A percentile compares a stretch with the other conserved stretches of the same genome.
Conservation (phyloP, 1,140 invertebrate genomes). For the Psix sp. region DNA sequence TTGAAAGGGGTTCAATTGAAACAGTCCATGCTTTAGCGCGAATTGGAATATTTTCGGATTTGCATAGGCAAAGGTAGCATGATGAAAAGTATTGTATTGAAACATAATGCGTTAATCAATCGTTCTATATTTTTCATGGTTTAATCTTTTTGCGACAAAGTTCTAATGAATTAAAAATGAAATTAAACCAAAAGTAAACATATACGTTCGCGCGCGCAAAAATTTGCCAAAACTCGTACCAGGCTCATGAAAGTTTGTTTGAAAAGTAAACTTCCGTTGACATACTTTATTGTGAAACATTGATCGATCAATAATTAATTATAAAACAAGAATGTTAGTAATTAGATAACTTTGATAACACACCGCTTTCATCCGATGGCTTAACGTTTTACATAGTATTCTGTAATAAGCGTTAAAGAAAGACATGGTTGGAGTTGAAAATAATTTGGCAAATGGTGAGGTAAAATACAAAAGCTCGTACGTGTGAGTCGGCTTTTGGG, state of each 20-base stretch:
- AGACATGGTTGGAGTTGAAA: slow-evolving; percentile 41
- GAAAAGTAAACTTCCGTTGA: no score
- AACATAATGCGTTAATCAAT: not conserved
- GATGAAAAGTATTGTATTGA: slow-evolving; percentile 4
- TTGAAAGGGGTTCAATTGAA: slow-evolving; percentile 20
- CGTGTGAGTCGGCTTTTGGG: slow-evolving; percentile 51
- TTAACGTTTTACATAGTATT: slow-evolving; percentile 24
- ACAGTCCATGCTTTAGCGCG: not conserved
- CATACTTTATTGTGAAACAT: no score
- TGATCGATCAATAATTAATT: no score
- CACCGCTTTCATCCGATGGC: not conserved
- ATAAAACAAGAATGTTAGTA: no score
- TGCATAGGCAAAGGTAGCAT: not conserved
- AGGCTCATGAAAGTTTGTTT: no score
- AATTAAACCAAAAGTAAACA: no score
- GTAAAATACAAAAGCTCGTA: slow-evolving; percentile 24
- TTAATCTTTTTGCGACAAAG: no score
- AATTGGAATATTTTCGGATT: slow-evolving; percentile 10
- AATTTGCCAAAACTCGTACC: no score
- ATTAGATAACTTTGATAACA: no score
- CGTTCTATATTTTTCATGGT: no score
- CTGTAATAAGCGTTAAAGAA: slow-evolving; percentile 31
- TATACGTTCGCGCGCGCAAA: no score
- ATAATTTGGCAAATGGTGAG: slow-evolving; percentile 71
- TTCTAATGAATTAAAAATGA: no score